Base-by-base conservation (phyloP, 1,140 invertebrate species). In the Nomia melanderi region DNA sequence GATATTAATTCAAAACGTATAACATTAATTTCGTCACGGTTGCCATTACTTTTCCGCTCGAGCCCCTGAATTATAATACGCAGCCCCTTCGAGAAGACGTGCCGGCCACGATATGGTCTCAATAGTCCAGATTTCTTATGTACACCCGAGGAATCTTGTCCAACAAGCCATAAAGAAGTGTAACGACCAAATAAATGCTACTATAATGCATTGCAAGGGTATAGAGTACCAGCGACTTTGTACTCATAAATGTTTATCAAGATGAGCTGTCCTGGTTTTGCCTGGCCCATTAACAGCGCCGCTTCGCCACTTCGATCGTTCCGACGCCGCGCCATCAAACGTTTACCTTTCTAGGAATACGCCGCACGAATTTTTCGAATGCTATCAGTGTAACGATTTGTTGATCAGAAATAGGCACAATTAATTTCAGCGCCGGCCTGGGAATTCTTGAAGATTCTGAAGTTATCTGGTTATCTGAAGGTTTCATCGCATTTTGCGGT, bases 221-320 rank as follows among this genome's bases (percentile, higher is more conserved):
- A 57, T 25, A n/a, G 23, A 9, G 41, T 27, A n/a, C 33, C 47
- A 67, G 39, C 14, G 64, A 56, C 64, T 67, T 67, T 57, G 36
- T 67, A 36, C 50, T 75, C 73, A 50, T 75, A 67, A 75, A 75
- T 67, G 73, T 75, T 75, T 75, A 75, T 75, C 73, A 67, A 64
- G 64, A 57, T 67, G 27, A 20, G 64, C 23, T 75, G 53, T 57
- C 29, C 29, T 23, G 36, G 29, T 57, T 75, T 75, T 56, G 36
- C 36, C 23, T 29, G 41, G 11, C 6, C 71, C 33, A 54, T 73
- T 73, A 73, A 39, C 31, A 65, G 44, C 29, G 14, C 41, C 12
- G 23, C 50, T 64, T 29, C 31, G 53, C 0, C 44, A 47, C 56
- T 47, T 33, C 12, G 14, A 71, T 33, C 60, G 64, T 53, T 29